phyloP scores from a whole-genome alignment of 2,113 vertebrate species.

The Bos javanicus region DNA sequence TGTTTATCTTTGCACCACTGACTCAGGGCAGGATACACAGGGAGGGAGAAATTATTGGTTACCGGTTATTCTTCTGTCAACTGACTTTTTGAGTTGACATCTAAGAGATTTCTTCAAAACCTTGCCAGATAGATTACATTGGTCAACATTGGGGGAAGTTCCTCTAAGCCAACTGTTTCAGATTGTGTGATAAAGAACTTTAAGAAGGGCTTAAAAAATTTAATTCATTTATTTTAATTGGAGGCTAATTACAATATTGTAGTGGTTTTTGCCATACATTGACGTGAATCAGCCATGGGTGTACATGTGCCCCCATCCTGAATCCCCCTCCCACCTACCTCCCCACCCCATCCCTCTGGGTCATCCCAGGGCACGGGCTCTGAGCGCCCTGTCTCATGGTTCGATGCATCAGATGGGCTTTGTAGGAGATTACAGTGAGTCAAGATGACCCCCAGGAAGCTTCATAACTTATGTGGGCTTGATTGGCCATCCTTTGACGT shows the following conservation, averaged over 20 bases:
- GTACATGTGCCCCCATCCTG: neutral
- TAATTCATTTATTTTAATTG: neutral
- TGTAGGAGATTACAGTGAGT: neutral
- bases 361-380: neutral
- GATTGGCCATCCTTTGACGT: neutral
- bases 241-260: neutral
- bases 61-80: neutral
- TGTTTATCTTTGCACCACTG: too few relatives aligned
- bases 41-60: neutral
- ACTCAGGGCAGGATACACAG: too few relatives aligned
- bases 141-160: neutral
- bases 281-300: neutral
- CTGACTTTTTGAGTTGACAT: neutral
- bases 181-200: neutral
- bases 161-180: neutral
- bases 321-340: neutral
- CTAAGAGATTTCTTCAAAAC: neutral
- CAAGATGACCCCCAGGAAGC: neutral
- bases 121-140: neutral
- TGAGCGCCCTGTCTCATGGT: neutral
- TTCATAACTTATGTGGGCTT: neutral
- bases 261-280: neutral
- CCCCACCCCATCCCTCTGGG: too few relatives aligned
- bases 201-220: neutral
- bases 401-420: neutral